Percentiles rank a stretch among this genome's conserved stretches.
phyloP scores from a whole-genome alignment of 2,113 vertebrate species.

The Rhinoptilus africanus region DNA sequence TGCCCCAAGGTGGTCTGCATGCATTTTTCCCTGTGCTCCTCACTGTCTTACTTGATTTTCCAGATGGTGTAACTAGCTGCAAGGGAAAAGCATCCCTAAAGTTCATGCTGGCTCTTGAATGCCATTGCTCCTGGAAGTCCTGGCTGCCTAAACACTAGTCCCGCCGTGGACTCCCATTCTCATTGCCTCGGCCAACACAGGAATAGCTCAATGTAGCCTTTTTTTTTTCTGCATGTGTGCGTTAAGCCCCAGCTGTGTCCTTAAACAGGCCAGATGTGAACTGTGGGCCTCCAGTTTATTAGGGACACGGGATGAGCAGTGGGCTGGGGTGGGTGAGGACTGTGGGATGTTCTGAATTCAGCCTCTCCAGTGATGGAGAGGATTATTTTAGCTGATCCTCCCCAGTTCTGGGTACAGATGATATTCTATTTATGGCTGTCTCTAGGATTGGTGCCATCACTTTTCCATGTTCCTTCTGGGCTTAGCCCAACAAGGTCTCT shows the following conservation, averaged over 20 bases:
- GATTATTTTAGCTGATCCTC: not conserved
- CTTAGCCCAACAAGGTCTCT: not conserved
- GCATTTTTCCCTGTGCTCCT: not conserved
- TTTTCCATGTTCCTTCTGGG: not conserved
- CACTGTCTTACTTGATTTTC: not conserved
- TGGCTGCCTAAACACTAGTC: not conserved
- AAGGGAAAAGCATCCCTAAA: not conserved
- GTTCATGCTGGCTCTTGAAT: not conserved
- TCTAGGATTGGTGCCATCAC: not conserved
- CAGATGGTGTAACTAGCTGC: not conserved
- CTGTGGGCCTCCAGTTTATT: not conserved
- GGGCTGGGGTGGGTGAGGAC: not conserved
- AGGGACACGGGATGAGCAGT: not conserved
- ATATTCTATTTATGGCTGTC: not conserved
- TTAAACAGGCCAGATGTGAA: not conserved
- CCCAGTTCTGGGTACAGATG: not conserved
- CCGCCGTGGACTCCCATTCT: rapidly evolving
- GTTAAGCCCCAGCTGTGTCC: not conserved
- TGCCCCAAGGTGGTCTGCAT: not conserved
- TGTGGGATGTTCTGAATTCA: not conserved
- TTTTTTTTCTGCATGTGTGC: not conserved
- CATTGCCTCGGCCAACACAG: not conserved
- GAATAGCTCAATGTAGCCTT: not conserved
- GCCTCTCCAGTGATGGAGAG: not conserved
- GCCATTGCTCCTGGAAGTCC: not conserved